These are phyloP conservation scores for Patella pellucida DNA, from an alignment of 2,888 invertebrate species.

Conservation along the genomic window DNA sequence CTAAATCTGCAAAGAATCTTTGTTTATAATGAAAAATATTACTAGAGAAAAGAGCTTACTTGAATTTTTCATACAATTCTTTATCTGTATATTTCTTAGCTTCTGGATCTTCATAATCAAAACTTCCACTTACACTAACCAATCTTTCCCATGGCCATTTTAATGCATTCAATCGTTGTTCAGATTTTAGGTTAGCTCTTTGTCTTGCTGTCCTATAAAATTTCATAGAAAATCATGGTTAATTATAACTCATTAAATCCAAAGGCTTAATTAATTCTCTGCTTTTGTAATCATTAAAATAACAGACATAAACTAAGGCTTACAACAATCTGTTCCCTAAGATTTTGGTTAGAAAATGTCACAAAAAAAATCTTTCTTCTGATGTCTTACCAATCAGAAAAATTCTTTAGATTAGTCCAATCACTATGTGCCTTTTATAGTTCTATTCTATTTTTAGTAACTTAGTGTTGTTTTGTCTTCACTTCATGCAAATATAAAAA, in stretches of 20 bases:
- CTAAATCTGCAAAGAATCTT: no score
- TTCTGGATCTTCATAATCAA: constrained; percentile 53
- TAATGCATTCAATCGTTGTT: constrained; percentile 59
- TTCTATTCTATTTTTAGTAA: no score
- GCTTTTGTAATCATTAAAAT: no score
- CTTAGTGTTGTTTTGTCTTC: no score
- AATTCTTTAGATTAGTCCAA: no score
- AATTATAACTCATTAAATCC: not conserved
- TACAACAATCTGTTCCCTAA: no score
- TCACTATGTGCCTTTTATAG: no score
- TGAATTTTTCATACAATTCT: constrained; percentile 64
- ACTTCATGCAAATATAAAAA: no score
- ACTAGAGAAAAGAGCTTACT: constrained; percentile 44
- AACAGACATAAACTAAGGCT: no score
- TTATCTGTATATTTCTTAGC: constrained; percentile 58
- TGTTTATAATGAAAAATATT: no score
- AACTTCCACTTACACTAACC: constrained; percentile 56
- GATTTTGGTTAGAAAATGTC: not conserved
- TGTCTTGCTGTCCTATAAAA: constrained; percentile 57
- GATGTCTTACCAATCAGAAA: no score
- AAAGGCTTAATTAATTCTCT: not conserved
- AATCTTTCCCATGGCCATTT: constrained; percentile 71
- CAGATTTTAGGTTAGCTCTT: constrained; percentile 57
- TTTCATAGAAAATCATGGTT: not conserved
- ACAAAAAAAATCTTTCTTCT: no score